Percentiles rank a stretch among this genome's conserved stretches.
These are phyloP conservation scores for Furcifer pardalis DNA, from an alignment of 2,797 vertebrate genomes.

Conservation along the genomic window DNA sequence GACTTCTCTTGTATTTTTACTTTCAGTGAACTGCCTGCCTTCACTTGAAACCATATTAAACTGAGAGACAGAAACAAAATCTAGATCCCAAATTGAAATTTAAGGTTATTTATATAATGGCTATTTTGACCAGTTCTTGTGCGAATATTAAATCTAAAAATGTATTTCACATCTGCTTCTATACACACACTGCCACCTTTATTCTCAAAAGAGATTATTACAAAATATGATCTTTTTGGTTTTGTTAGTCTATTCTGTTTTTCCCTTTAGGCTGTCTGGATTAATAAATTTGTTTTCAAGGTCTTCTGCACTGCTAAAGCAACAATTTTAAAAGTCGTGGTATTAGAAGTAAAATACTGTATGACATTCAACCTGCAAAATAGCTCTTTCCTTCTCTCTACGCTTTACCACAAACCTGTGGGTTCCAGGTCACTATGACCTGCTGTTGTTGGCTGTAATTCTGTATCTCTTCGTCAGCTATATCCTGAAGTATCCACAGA, in stretches of 20 bases:
- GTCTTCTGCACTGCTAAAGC: background rate
- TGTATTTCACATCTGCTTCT: conserved; percentile 20
- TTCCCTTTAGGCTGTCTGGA: background rate
- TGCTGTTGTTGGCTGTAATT: background rate
- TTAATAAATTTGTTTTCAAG: conserved; percentile 13
- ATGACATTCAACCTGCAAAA: conserved; percentile 17
- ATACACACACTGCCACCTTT: conserved; percentile 1
- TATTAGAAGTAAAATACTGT: background rate
- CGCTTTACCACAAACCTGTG: background rate
- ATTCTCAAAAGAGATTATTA: background rate
- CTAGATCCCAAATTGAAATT: conserved; percentile 31
- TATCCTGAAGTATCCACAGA: background rate
- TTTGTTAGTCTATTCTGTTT: background rate
- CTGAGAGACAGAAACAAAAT: conserved; percentile 47
- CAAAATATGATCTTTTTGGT: background rate
- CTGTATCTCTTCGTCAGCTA: background rate
- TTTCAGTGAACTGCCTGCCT: conserved; percentile 58
- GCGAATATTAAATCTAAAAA: background rate
- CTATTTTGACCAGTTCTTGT: conserved; percentile 13
- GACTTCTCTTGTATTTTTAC: conserved; percentile 75
- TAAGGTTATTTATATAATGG: conserved; percentile 19
- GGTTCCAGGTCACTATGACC: conserved; percentile 9
- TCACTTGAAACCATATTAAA: conserved; percentile 66
- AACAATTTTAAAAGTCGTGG: background rate
- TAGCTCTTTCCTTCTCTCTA: background rate